These are phyloP conservation scores for Tribolium freemani DNA, from an alignment of 2,888 invertebrate genomes.

Conservation along the genomic window DNA sequence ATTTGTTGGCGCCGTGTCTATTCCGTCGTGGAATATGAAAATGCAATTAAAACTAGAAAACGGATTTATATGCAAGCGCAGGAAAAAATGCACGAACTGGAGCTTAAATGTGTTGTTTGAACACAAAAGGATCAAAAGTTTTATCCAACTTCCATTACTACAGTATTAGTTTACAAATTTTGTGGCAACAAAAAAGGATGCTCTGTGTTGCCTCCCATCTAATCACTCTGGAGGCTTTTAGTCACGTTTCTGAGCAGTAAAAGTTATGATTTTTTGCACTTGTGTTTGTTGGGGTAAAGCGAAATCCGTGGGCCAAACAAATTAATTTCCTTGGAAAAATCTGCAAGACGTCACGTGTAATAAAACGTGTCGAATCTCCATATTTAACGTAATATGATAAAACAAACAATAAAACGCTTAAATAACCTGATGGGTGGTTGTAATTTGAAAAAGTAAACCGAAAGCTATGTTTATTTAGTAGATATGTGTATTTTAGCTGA, in stretches of 20 bases:
- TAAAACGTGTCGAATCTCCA: conserved; percentile 22
- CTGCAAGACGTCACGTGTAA: background rate
- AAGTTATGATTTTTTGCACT: background rate
- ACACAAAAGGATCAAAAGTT: background rate
- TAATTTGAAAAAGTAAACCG: conserved; percentile 43
- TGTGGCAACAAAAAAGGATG: too few species aligned
- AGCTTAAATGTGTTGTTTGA: background rate
- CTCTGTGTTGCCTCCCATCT: too few species aligned
- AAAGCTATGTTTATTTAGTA: conserved; percentile 36
- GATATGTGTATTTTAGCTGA: conserved; percentile 41
- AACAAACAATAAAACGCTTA: conserved; percentile 36
- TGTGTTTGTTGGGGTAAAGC: background rate
- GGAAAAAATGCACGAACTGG: background rate
- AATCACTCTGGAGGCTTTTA: too few species aligned
- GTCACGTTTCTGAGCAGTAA: background rate
- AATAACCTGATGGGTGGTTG: conserved; percentile 26
- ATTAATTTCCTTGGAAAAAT: background rate
- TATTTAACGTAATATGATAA: conserved; percentile 27
- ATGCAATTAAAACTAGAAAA: conserved; percentile 7
- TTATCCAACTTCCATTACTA: background rate
- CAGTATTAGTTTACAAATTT: background rate
- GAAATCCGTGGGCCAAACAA: background rate
- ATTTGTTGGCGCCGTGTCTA: background rate
- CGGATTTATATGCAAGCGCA: conserved; percentile 1
- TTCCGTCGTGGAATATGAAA: conserved; percentile 5